Percentiles rank a stretch among this genome's conserved stretches.
These are phyloP conservation scores for Acrocephalus kingi DNA, from an alignment of 2,113 vertebrate species.

Conservation along the genomic window DNA sequence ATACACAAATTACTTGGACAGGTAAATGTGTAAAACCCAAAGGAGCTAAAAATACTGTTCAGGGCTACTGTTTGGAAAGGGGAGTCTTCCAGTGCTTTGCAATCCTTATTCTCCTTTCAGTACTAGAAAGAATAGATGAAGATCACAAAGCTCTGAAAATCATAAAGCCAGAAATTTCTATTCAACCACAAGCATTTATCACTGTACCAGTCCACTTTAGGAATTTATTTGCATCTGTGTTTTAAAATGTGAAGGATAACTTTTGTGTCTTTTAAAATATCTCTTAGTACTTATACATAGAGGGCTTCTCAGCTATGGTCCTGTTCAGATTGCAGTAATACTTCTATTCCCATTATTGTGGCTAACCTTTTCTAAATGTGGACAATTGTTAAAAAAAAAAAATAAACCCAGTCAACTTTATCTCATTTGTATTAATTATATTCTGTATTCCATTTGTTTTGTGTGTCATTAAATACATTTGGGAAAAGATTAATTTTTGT, in stretches of 20 bases:
- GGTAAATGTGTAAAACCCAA: neutral
- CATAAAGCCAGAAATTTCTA: neutral
- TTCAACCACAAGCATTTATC: neutral
- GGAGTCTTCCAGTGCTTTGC: neutral
- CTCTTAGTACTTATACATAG: neutral
- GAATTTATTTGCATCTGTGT: neutral
- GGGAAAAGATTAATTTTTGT: neutral
- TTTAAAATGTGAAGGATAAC: neutral
- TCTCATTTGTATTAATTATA: neutral
- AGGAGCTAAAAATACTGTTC: neutral
- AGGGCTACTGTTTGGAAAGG: neutral
- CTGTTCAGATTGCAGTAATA: neutral
- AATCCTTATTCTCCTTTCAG: neutral
- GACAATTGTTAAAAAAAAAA: neutral
- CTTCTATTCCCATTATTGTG: neutral
- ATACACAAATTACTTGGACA: neutral
- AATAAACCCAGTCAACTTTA: fast-evolving
- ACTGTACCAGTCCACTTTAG: neutral
- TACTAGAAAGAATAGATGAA: neutral
- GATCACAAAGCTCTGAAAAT: neutral
- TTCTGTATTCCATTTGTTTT: neutral
- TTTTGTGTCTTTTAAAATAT: neutral
- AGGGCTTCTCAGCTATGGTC: neutral
- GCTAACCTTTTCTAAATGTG: neutral
- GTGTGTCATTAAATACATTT: neutral